Evolutionary conservation across 2,797 vertebrate genomes (phyloP), one percentile per base, ranked within the genome.

Genomic region (Lepus townsendii): DNA sequence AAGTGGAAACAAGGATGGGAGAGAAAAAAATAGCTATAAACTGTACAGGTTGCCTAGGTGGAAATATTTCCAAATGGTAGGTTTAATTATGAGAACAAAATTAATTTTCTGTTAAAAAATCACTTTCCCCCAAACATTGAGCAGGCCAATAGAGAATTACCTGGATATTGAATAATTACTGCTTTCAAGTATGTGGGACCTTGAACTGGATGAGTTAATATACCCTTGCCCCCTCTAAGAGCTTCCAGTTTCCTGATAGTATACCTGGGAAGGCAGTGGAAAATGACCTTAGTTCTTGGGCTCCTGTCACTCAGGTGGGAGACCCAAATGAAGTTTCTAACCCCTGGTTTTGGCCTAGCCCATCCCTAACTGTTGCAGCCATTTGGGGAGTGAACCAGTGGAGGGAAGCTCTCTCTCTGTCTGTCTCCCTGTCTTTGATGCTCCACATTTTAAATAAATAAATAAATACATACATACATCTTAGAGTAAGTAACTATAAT

Each of bases 21-120:
- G 68, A 2, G 42, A 85, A 88, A 42, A 54, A 75, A 14, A 14
- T 50, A 92, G 47, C 47, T 78, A 26, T 62, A 92, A 20, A 78
- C 27, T 69, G 13, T 50, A 65, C 30, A 83, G 12, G 22, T 80
- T 84, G 26, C 10, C 42, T 42, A 78, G 57, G 19, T 75, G 12
- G 60, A 85, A 72, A 78, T 60, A 50, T 54, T 24, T 7, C 42
- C n/a, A 71, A 57, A 38, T 66, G 79, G 27, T 68, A 83, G 72
- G 47, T 79, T 90, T 95, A 77, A 80, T 87, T 76, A 42, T 68
- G 76, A 71, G 60, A 78, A 83, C 3, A 85, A 54, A 94, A 68
- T 60, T 66, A 91, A 11, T n/a, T 77, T 92, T 11, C 38, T 26
- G 16, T 52, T 60, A 75, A 69, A 76, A 90, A 77, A 5, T 57